Percentiles rank a stretch among this genome's conserved stretches.
phyloP scores from a whole-genome alignment of 2,113 vertebrate species.

The Malurus alboscapulatus region DNA sequence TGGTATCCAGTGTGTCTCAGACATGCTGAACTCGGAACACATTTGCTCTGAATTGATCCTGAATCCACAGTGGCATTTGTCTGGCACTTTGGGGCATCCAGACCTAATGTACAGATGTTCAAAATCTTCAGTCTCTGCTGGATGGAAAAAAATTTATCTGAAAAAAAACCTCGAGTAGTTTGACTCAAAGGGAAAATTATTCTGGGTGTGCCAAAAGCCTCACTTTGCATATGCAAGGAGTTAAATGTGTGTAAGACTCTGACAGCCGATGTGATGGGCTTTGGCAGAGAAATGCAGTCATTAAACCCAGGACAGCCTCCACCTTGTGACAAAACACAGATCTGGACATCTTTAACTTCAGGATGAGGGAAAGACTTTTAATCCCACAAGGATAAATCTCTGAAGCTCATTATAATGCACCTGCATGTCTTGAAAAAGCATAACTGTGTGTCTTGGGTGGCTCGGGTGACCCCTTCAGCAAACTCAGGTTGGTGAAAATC shows the following conservation, averaged over 20 bases:
- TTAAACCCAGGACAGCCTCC: neutral
- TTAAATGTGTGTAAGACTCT: neutral
- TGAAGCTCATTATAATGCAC: neutral
- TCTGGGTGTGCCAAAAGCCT: neutral
- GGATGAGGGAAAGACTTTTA: neutral
- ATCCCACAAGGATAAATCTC: rapidly evolving
- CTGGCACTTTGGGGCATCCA: neutral
- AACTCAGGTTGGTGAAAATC: neutral
- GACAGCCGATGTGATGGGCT: neutral
- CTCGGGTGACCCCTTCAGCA: neutral
- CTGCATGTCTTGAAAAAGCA: neutral
- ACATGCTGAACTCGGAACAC: neutral
- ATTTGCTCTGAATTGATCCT: neutral
- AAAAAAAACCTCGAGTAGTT: neutral
- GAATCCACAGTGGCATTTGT: neutral
- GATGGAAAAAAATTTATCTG: neutral
- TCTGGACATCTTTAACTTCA: neutral
- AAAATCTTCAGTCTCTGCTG: neutral
- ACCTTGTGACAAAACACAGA: neutral
- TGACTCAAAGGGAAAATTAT: neutral
- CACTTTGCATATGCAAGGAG: neutral
- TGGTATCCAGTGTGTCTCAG: neutral
- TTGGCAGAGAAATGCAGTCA: neutral
- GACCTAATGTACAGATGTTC: neutral
- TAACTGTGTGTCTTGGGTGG: neutral